Evolutionary conservation across 2,797 vertebrate genomes (phyloP).

Genomic region (Halcyon leucocephala): DNA sequence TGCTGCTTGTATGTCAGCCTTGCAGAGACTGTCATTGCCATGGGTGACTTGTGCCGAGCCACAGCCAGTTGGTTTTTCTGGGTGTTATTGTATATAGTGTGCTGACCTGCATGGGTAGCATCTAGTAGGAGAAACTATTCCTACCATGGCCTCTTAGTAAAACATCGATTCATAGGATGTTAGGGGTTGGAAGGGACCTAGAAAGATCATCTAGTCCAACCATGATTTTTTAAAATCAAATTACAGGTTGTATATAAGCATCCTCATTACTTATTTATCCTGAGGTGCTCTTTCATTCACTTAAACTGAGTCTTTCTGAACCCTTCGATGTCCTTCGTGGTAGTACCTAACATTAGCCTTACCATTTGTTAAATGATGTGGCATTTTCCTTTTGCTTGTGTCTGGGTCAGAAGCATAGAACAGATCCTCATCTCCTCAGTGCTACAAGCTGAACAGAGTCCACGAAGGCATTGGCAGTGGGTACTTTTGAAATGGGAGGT

Average conservation of each 20-base stretch:
- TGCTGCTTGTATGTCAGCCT: neutral
- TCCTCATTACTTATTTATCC: neutral
- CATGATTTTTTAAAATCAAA: neutral
- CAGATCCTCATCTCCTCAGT: neutral
- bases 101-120: neutral
- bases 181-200: too few species aligned
- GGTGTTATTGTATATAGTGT: neutral
- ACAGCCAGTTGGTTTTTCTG: accelerated
- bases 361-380: neutral
- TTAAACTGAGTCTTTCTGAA: neutral
- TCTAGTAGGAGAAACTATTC: neutral
- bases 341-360: neutral
- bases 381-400: neutral
- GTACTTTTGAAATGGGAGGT: neutral
- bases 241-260: neutral
- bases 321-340: neutral
- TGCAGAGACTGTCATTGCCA: neutral
- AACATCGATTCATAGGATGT: neutral
- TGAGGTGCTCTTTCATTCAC: neutral
- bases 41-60: accelerated
- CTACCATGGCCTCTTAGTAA: neutral
- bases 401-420: neutral
- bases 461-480: neutral
- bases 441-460: neutral
- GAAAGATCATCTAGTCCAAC: too few species aligned